phyloP scores from a whole-genome alignment of 2,888 invertebrate genomes.

The Sphinx pinastri region DNA sequence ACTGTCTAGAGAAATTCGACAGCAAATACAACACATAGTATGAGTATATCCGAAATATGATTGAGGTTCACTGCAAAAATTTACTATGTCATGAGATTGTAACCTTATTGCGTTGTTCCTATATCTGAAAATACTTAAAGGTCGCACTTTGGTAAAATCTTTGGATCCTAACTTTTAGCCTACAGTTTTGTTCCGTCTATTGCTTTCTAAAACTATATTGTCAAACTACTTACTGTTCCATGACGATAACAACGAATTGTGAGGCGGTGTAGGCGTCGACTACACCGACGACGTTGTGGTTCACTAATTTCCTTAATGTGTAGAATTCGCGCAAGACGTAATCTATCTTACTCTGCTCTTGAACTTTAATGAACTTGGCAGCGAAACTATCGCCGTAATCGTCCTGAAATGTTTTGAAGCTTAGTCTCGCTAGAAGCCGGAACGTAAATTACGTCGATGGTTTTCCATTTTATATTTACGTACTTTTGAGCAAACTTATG shows the following conservation, averaged over 20 bases:
- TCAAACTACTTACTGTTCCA: constrained; percentile 91
- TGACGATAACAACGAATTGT: constrained; percentile 89
- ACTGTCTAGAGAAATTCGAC: no score
- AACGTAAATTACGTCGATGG: not conserved
- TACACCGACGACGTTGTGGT: constrained; percentile 91
- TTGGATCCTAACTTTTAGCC: no score
- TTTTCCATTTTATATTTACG: not conserved
- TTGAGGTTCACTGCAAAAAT: no score
- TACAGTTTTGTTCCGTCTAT: not conserved
- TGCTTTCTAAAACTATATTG: not conserved
- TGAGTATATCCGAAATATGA: no score
- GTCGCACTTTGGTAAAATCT: no score
- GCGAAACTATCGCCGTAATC: constrained; percentile 85
- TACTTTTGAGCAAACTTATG: no score
- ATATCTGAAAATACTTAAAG: no score
- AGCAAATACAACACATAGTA: no score
- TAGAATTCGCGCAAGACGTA: constrained; percentile 88
- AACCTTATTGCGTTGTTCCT: no score
- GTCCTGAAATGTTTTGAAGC: constrained; percentile 17
- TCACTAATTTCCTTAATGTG: constrained; percentile 92
- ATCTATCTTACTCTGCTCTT: not conserved
- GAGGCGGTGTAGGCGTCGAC: constrained; percentile 43
- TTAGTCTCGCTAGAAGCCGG: no score
- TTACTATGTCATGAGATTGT: no score
- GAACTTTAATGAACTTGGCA: constrained; percentile 88